Evolutionary conservation across 2,888 invertebrate genomes (phyloP), one percentile per base, ranked within the genome.

Genomic region (Leuctra nigra): DNA sequence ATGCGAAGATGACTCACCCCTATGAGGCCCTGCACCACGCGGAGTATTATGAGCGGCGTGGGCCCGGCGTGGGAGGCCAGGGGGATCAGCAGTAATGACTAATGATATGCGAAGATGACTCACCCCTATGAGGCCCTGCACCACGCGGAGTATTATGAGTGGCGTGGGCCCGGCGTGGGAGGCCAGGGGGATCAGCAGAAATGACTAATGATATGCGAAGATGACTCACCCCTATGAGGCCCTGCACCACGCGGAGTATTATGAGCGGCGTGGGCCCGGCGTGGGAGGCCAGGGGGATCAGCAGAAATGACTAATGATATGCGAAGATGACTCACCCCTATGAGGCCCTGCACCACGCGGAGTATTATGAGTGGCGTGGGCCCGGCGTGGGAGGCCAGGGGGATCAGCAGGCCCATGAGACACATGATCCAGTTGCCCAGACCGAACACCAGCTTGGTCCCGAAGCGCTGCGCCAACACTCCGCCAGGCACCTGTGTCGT

Each of bases 401-500:
- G 88, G 56, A 86, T 81, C 0, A 83, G 62, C 48, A 86, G 77
- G 50, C 85, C 83, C 46, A 84, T 70, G 53, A 85, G 64, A 2
- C 82, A 80, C 0, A 83, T 82, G 1, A 77, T 65, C 9, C 83
- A 74, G 67, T 87, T 81, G 1, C 83, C 78, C 25, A 80, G 67
- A 0, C 87, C 88, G 66, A 84, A 86, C 13, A 88, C 72, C 36
- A 79, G 66, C 68, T 87, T 87, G 0, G 86, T 85, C 1, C 88
- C 87, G 65, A 82, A 83, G 62, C 77, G 79, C 57, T 79, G 77
- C 0, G 86, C 83, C 52, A 87, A 65, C 56, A 83, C 71, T 24
- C 87, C 87, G 24, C 87, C 87, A 1, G 87, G 87, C 29, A 87
- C 71, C 70, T 87, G 87, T 0, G 81, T 78, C 0, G 81, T 47